Evolutionary conservation across 2,888 invertebrate species (phyloP).

Genomic region (Hermodice carunculata): DNA sequence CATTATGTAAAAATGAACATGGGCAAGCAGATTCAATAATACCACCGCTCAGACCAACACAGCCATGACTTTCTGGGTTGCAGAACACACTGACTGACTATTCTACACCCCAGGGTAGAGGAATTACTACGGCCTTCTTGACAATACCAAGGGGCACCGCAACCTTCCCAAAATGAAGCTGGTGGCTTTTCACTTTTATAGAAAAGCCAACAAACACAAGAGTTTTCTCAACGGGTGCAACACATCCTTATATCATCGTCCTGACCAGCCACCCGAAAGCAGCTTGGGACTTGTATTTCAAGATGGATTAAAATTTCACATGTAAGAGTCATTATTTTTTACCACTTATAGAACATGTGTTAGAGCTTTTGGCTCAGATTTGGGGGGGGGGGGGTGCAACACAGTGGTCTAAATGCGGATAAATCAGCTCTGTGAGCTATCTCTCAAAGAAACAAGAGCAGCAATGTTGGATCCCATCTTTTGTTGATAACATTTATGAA

Average conservation of each 20-base stretch:
- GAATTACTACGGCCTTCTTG: neutral
- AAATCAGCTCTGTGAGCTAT: slow-evolving; percentile 5
- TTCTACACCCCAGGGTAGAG: neutral
- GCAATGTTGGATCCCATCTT: slow-evolving; percentile 5
- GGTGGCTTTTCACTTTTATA: slow-evolving; percentile 31
- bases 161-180: slow-evolving; percentile 27
- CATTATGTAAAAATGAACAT: neutral
- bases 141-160: neutral
- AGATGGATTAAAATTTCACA: too few species aligned
- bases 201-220: slow-evolving; percentile 5
- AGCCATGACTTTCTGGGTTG: slow-evolving; percentile 32
- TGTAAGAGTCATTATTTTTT: too few species aligned
- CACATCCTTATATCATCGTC: slow-evolving; percentile 33
- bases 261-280: slow-evolving; percentile 27
- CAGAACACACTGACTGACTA: slow-evolving; percentile 4
- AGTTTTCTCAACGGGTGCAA: neutral
- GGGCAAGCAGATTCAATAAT: neutral
- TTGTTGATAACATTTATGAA: slow-evolving; percentile 33
- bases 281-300: slow-evolving; percentile 23
- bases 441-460: neutral
- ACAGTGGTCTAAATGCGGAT: slow-evolving; percentile 31
- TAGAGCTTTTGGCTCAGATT: slow-evolving; percentile 19
- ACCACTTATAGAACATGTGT: slow-evolving; percentile 9
- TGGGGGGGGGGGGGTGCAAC: slow-evolving; percentile 16
- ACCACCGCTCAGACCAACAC: slow-evolving; percentile 33